Evolutionary conservation across 2,113 vertebrate genomes (phyloP), one percentile per base, ranked within the genome.

Genomic region (Theristicus caerulescens): DNA sequence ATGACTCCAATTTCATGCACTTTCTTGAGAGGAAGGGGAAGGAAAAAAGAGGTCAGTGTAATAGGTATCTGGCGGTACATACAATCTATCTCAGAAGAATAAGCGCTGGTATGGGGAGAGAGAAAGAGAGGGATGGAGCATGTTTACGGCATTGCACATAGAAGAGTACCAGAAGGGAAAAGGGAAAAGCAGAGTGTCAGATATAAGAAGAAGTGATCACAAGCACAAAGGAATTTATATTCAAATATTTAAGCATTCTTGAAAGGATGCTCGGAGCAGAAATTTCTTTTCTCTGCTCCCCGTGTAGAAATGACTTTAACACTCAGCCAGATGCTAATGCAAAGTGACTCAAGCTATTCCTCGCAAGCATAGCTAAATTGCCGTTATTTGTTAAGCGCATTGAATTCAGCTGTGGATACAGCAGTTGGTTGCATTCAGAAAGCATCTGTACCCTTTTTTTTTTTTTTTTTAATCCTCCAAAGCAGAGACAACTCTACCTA

Each of bases 381-480:
- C 98, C 94, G 97, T 99, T 99, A 99, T 99, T 99, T 99, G 99
- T 99, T 99, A 99, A 99, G 99, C 98, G 98, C 98, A 98, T 98
- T 98, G 98, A 98, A 98, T 98, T 99, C 98, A 98, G 98, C 98
- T 98, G 98, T 98, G 97, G 98, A 97, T 98, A 97, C 97, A 98
- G 98, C 98, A 98, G 97, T 98, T 98, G 97, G 98, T 98, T 97
- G 97, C 96, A 97, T 98, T 98, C 97, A 97, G 96, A 96, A 97
- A 98, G 97, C 98, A 98, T 98, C 98, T 98, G 98, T 97, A 98
- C 96, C 92, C 84, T 94, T 96, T 96, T 93, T 92, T 44, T 77
- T 58, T 88, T 88, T 95, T 93, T 97, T 88, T 88, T 94, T 93
- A 98, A 96, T 98, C 98, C 97, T 97, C 97, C 97, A 96, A 98